Evolutionary conservation across 2,113 vertebrate genomes (phyloP), one percentile per base, ranked within the genome.

Genomic region (Empidonax alnorum): DNA sequence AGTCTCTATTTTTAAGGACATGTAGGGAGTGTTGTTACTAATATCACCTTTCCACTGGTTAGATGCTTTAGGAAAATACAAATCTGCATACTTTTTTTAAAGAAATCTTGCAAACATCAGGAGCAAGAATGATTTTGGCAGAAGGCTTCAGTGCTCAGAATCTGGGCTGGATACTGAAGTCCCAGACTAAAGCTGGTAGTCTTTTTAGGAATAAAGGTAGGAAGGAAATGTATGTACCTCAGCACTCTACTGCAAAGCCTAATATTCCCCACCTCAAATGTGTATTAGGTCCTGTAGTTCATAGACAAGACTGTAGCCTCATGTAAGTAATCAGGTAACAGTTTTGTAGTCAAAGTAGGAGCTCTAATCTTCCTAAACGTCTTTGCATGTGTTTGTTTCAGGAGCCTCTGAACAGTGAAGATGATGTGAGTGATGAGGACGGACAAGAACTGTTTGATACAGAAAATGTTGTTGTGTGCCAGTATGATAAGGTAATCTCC

Each of bases 401-500:
- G 99, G 99, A 99, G 88, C 99, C 99, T 14, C 98, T 99, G 79
- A 99, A 99, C 97, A 99, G 99, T 81, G 99, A 98, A 56, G 99
- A 99, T 85, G 99, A 99, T 74, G 99, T 99, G 81, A 99, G 99
- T 44, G 99, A 99, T 75, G 99, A 98, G 81, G 99, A 99, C 95
- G 99, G 99, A 91, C 99, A 99, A 97, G 99, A 99, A 96, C 98
- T 99, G 75, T 99, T 99, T 13, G 99, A 99, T 94, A 99, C 99
- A 2, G 99, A 99, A 98, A 99, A 99, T 84, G 99, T 99, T 95
- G 99, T 99, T 67, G 99, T 99, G 58, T 99, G 99, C 97, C 99
- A 99, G 66, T 99, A 99, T 67, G 99, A 99, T 97, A 99, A 99
- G 99, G 99, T 99, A 97, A 97, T 77, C 6, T 35, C 37, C 89